Conservation (phyloP, 37 sponge, comb jelly and placozoan genomes). For the Hormiphora californensis region DNA sequence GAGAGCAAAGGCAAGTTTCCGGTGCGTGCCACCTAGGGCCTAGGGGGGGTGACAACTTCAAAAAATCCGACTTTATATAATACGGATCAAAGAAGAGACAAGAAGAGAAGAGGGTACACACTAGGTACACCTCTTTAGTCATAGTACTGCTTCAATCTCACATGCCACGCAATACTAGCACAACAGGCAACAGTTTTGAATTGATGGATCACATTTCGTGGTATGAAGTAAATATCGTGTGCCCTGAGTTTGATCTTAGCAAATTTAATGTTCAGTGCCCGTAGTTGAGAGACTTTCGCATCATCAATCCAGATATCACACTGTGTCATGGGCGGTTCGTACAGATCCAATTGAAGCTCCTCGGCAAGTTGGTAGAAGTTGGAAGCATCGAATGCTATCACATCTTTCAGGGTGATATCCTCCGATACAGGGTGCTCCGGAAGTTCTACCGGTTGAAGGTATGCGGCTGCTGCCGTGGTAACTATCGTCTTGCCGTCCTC, state of each 20-base stretch:
- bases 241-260: conserved; percentile 68
- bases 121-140: too few species aligned
- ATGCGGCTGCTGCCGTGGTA: conserved; percentile 91
- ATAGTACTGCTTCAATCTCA: conserved; percentile 60
- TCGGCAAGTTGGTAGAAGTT: conserved; percentile 71
- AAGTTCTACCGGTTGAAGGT: conserved; percentile 76
- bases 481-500: conserved; percentile 59
- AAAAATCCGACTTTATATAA: too few species aligned
- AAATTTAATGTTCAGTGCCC: conserved; percentile 72
- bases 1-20: too few species aligned
- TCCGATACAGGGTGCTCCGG: neutral
- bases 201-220: conserved; percentile 91
- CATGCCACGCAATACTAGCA: conserved; percentile 93
- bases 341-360: conserved; percentile 75
- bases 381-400: conserved; percentile 82
- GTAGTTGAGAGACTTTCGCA: conserved; percentile 85
- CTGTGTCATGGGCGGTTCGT: conserved; percentile 85
- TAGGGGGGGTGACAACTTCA: too few species aligned
- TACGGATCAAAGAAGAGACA: too few species aligned
- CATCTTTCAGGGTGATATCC: conserved; percentile 71
- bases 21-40: too few species aligned
- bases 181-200: conserved; percentile 83
- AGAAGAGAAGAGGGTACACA: too few species aligned
- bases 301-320: conserved; percentile 93
- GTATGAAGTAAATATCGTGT: conserved; percentile 95